Evolutionary conservation across 2,113 vertebrate species (phyloP).

Genomic region (Talpa occidentalis): DNA sequence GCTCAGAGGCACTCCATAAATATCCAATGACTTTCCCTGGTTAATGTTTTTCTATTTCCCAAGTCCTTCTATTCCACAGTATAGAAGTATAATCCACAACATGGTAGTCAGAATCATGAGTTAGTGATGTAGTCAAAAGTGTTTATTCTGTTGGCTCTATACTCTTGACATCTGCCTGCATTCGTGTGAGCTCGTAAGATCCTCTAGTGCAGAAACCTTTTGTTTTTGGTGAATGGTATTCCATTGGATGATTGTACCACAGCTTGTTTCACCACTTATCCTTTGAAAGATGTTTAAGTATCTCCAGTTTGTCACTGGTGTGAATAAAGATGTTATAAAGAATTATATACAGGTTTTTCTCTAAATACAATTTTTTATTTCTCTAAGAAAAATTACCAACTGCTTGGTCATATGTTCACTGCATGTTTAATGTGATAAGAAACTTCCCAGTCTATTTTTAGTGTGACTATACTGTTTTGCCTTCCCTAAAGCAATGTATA

Average conservation of each 20-base stretch:
- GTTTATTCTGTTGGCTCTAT: slow-evolving; percentile 2
- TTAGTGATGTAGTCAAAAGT: neutral
- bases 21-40: neutral
- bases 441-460: neutral
- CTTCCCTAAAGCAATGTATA: neutral
- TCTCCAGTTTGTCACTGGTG: neutral
- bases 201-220: neutral
- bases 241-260: neutral
- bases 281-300: neutral
- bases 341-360: neutral
- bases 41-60: neutral
- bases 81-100: neutral
- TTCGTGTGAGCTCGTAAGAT: neutral
- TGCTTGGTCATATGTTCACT: neutral
- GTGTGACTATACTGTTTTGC: neutral
- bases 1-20: neutral
- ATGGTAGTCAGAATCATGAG: neutral
- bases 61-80: neutral
- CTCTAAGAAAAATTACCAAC: neutral
- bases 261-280: neutral
- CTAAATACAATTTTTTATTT: slow-evolving; percentile 2
- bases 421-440: neutral
- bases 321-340: neutral
- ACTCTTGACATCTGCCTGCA: neutral
- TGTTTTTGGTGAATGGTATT: neutral